These are phyloP conservation scores for Spilarctia lutea DNA, from an alignment of 2,888 invertebrate genomes.

Conservation along the genomic window DNA sequence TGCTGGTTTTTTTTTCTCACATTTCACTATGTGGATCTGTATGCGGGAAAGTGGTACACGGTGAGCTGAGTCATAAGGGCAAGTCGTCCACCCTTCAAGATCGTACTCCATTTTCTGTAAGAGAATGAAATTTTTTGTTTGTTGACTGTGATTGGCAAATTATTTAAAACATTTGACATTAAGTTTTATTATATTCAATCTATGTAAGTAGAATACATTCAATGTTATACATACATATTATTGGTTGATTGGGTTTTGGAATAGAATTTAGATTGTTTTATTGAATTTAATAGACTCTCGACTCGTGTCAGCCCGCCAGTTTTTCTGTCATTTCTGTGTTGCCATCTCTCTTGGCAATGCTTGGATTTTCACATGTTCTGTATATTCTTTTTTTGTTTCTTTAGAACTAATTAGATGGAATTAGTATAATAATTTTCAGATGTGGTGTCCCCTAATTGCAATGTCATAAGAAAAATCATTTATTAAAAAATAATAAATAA, in stretches of 20 bases:
- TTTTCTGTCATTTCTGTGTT: no score
- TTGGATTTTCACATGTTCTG: no score
- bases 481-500: no score
- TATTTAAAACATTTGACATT: not conserved
- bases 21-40: constrained; percentile 86
- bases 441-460: no score
- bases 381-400: no score
- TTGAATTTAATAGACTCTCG: no score
- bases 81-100: constrained; percentile 69
- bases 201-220: not conserved
- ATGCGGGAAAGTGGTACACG: constrained; percentile 80
- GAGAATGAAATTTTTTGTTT: not conserved
- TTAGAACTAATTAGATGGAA: no score
- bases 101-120: constrained; percentile 52
- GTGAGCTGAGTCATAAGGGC: constrained; percentile 86
- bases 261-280: not conserved
- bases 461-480: no score
- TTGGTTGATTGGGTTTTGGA: not conserved
- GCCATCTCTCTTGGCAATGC: no score
- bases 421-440: no score
- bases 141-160: not conserved
- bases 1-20: constrained; percentile 76
- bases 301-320: no score
- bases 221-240: not conserved
- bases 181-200: not conserved